These are phyloP conservation scores for Eupithecia inturbata DNA, from an alignment of 2,888 invertebrate species.

Conservation along the genomic window DNA sequence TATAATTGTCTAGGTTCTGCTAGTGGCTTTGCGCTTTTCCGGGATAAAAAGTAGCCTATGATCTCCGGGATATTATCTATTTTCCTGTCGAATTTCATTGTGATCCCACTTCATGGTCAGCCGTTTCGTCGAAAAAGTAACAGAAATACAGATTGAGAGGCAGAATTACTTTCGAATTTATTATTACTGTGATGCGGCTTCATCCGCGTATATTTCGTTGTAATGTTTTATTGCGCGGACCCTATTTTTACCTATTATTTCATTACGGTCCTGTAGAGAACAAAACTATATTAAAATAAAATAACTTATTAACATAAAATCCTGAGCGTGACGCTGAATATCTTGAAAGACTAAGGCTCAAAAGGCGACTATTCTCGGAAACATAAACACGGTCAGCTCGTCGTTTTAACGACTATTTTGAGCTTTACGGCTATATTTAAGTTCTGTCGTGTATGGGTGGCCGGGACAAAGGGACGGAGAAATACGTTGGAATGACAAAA, in stretches of 20 bases:
- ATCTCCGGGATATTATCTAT: too few relatives aligned
- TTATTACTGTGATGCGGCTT: too few relatives aligned
- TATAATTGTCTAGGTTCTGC: too few relatives aligned
- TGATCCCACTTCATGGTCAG: too few relatives aligned
- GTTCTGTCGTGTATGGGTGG: slow-evolving; percentile 37
- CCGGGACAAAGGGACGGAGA: slow-evolving; percentile 23
- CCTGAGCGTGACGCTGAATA: slow-evolving; percentile 8
- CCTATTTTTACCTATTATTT: background rate
- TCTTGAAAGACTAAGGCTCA: slow-evolving; percentile 22
- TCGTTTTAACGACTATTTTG: slow-evolving; percentile 60
- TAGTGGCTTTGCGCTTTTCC: too few relatives aligned
- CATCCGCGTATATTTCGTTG: too few relatives aligned
- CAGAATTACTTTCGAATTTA: too few relatives aligned
- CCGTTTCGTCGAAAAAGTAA: too few relatives aligned
- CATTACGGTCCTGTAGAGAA: background rate
- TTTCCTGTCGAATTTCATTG: too few relatives aligned
- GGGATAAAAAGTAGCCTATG: too few relatives aligned
- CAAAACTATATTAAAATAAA: background rate
- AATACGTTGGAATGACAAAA: slow-evolving; percentile 1
- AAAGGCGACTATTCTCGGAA: slow-evolving; percentile 43
- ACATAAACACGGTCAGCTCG: slow-evolving; percentile 42
- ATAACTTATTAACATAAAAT: background rate
- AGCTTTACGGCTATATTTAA: slow-evolving; percentile 62
- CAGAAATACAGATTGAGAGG: too few relatives aligned
- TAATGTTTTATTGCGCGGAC: background rate